Conservation (phyloP, 2,888 invertebrate genomes). For the Blastobasis lacticolella region DNA sequence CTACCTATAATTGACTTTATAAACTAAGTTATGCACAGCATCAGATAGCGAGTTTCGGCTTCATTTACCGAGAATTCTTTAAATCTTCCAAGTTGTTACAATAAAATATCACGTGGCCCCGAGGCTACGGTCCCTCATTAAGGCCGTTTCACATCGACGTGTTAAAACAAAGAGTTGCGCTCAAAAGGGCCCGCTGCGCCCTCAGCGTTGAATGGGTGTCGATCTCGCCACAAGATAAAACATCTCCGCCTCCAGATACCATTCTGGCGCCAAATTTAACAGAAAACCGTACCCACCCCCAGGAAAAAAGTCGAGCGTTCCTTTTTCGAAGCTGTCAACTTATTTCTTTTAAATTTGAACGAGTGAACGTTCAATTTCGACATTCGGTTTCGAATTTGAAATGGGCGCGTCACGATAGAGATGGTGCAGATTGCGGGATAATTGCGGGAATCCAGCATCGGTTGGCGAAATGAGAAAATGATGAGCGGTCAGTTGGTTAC, state of each 20-base stretch:
- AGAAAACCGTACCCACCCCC: conserved; percentile 38
- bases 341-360: conserved; percentile 11
- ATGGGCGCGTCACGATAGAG: conserved; percentile 4
- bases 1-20: too few species aligned
- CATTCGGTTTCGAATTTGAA: conserved; percentile 1
- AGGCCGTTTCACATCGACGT: conserved; percentile 32
- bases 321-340: conserved; percentile 25
- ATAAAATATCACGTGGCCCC: neutral
- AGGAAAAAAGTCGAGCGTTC: conserved; percentile 21
- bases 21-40: too few species aligned
- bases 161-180: conserved; percentile 45
- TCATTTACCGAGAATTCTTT: too few species aligned
- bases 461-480: conserved; percentile 51
- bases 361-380: conserved; percentile 3
- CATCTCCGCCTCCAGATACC: conserved; percentile 36
- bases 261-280: conserved; percentile 70
- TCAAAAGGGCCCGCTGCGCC: conserved; percentile 44
- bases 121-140: conserved; percentile 32
- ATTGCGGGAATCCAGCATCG: conserved; percentile 33
- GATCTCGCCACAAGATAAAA: conserved; percentile 53
- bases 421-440: conserved; percentile 9
- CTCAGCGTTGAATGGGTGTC: conserved; percentile 46
- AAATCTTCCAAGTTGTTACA: neutral
- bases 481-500: conserved; percentile 47
- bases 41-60: too few species aligned